Conservation (phyloP, 2,113 vertebrate species). For the Neoarius graeffei region DNA sequence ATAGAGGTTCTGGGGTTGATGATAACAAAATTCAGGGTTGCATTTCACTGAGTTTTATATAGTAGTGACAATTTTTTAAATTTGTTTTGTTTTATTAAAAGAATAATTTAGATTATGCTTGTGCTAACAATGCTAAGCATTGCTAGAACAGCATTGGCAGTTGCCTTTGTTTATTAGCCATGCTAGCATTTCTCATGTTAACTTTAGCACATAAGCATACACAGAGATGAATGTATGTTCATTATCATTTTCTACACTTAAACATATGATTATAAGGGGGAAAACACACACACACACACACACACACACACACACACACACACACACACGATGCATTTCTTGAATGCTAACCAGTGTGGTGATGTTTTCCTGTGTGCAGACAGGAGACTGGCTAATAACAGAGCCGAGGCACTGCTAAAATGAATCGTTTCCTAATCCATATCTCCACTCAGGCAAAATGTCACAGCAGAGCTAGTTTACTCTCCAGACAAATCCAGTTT, state of each 20-base stretch:
- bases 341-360: neutral
- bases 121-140: neutral
- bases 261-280: neutral
- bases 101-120: neutral
- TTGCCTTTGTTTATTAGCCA: neutral
- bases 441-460: conserved; percentile 43
- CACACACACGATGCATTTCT: neutral
- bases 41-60: neutral
- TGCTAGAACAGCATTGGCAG: neutral
- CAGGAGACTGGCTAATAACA: neutral
- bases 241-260: neutral
- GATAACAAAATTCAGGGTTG: neutral
- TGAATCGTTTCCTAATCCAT: conserved; percentile 43
- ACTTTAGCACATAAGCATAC: neutral
- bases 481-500: conserved; percentile 36
- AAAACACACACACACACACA: neutral
- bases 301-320: neutral
- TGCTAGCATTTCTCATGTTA: neutral
- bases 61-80: neutral
- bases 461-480: conserved; percentile 39
- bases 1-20: neutral
- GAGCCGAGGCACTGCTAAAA: conserved; percentile 10
- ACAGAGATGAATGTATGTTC: neutral
- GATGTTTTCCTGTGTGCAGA: conserved; percentile 7
- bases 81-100: neutral